Percentiles rank a stretch among this genome's conserved stretches.
These are phyloP conservation scores for Cercopithecus mona DNA, from an alignment of 2,113 vertebrate genomes.

Conservation along the genomic window DNA sequence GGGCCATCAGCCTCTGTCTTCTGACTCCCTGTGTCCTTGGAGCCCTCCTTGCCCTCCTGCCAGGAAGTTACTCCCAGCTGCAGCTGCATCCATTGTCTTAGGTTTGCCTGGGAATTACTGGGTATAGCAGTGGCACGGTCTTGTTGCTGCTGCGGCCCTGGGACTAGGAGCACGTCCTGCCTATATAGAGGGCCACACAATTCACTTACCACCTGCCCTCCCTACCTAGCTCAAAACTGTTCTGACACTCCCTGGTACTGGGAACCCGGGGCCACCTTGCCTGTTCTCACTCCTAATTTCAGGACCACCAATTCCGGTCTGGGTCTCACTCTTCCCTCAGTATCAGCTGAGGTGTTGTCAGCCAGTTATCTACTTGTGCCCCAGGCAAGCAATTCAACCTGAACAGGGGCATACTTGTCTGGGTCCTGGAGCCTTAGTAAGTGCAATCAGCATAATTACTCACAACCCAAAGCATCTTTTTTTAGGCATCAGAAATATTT, in stretches of 20 bases:
- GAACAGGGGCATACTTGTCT: not conserved
- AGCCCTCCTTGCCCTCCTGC: not conserved
- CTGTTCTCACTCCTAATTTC: not conserved
- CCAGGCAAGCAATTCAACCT: not conserved
- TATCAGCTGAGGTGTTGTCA: not conserved
- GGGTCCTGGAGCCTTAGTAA: not conserved
- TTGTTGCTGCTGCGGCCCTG: not conserved
- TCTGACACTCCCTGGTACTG: not conserved
- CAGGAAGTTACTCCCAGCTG: not conserved
- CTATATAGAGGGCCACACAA: not conserved
- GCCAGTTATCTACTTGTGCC: not conserved
- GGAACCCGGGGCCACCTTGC: not conserved
- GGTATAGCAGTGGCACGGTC: not conserved
- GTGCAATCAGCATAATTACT: too few species aligned
- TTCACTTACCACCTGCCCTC: not conserved
- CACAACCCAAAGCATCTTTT: not conserved
- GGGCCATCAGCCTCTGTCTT: not conserved
- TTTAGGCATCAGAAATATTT: not conserved
- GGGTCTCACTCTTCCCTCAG: not conserved
- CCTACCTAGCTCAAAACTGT: not conserved
- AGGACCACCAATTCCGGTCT: not conserved
- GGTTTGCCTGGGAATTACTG: not conserved
- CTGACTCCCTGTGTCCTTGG: not conserved
- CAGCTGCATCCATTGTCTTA: not conserved
- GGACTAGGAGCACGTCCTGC: not conserved